A percentile compares a stretch with the other conserved stretches of the same genome.
Evolutionary conservation across 2,113 vertebrate genomes (phyloP).

Genomic region (Psammodynastes pulverulentus): DNA sequence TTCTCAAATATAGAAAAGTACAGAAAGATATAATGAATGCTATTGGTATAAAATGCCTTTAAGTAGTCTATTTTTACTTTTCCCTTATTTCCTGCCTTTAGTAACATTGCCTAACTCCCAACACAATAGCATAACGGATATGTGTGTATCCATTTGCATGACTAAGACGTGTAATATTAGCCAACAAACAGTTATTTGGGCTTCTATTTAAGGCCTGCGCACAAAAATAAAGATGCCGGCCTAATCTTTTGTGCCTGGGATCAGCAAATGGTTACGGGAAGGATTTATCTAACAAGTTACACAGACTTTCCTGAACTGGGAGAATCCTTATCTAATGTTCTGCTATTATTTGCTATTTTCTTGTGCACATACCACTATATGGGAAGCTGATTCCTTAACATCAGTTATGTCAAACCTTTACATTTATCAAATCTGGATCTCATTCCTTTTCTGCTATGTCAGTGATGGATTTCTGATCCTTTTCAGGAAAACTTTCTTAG

Average conservation of each 20-base stretch:
- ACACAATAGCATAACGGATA: neutral
- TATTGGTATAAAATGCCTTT: neutral
- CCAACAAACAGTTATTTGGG: neutral
- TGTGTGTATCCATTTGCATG: neutral
- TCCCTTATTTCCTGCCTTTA: neutral
- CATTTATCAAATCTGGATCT: neutral
- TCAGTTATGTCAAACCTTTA: neutral
- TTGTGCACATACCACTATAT: neutral
- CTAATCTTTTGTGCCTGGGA: neutral
- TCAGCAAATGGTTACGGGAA: neutral
- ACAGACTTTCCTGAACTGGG: neutral
- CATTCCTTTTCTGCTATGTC: neutral
- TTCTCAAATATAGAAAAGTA: neutral
- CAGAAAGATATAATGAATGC: neutral
- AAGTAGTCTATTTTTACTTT: neutral
- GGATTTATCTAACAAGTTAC: neutral
- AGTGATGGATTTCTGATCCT: neutral
- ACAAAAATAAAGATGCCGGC: neutral
- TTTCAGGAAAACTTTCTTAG: neutral
- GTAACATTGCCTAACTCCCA: neutral
- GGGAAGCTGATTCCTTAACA: neutral
- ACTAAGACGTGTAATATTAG: neutral
- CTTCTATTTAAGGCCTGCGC: neutral
- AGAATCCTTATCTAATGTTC: neutral
- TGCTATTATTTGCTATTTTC: neutral